A percentile compares a stretch with the other conserved stretches of the same genome.
Evolutionary conservation across 2,888 invertebrate genomes (phyloP).

Genomic region (Phasia obesa): DNA sequence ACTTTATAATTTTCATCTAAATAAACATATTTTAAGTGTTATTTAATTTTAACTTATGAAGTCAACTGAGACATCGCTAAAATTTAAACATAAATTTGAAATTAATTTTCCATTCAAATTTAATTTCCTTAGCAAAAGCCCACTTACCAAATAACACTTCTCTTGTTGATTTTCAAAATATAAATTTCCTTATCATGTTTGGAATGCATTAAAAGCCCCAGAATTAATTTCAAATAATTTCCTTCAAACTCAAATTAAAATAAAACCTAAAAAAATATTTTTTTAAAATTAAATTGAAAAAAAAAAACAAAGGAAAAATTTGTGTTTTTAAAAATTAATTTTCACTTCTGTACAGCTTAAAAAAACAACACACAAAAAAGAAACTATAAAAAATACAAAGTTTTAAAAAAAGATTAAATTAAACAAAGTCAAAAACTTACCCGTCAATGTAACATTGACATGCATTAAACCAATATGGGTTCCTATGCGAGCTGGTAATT

Average conservation of each 20-base stretch:
- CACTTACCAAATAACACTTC: neutral
- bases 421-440: constrained; percentile 83
- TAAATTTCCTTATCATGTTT: constrained; percentile 46
- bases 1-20: too few species aligned
- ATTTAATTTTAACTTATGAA: too few species aligned
- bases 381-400: constrained; percentile 21
- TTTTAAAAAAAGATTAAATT: neutral
- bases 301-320: neutral
- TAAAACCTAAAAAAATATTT: constrained; percentile 24
- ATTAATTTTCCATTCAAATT: too few species aligned
- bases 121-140: neutral
- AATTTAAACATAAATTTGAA: too few species aligned
- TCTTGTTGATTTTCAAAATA: too few species aligned
- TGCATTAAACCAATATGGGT: constrained; percentile 96
- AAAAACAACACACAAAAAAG: neutral
- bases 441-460: constrained; percentile 96
- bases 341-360: neutral
- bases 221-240: constrained; percentile 36
- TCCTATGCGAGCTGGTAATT: constrained; percentile 93
- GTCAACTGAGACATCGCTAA: too few species aligned
- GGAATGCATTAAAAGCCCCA: constrained; percentile 48
- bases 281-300: too few species aligned
- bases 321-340: constrained; percentile 7
- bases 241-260: constrained; percentile 1
- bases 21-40: too few species aligned